Base-by-base conservation (phyloP, 2,888 invertebrate genomes). In the Philopedon plagiatum region DNA sequence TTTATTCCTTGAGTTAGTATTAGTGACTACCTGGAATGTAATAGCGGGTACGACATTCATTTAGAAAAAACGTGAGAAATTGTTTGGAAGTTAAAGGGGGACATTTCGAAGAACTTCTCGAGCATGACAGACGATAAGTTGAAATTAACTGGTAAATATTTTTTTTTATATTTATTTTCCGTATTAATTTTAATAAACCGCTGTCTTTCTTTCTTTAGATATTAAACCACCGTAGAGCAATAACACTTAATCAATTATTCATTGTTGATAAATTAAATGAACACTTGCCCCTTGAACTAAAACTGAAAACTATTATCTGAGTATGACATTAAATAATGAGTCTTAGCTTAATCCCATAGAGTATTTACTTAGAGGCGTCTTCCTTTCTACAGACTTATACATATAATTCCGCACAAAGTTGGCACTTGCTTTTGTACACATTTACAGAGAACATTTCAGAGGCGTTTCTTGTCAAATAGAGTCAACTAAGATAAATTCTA, bases 291-390 rank as follows among this genome's bases (percentile, higher is more conserved):
- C 19, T 29, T 19, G n/a, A 46, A 62, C 18, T 32, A n/a, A 46
- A 62, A 32, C 61, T 61, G 26, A 29, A 51, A 68, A 68, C 68
- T 68, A 68, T 68, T 68, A 58, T 68, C 68, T 68, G 68, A 68
- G 54, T 68, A 54, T 68, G 68, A 68, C 68, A 68, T 54, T 61
- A 61, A 68, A 61, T 68, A 68, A 68, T 68, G 68, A 61, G 68
- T 61, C 39, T 44, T 57, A 21, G 57, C 44, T 32, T 49, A 41
- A 58, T 21, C 21, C 21, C 46, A 41, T 11, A 21, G 13, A 46
- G n/a, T 62, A 44, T 32, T 41, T 62, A n/a, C 46, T 23, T 19
- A 13, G 21, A 51, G 64, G 54, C 64, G 37, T 66, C 58, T 54
- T 66, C 57, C 58, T 37, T 62, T 62, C 32, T 46, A 18, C 9